These are phyloP conservation scores for Neolamprologus tretocephalus DNA, from an alignment of 2,113 vertebrate species.

Conservation along the genomic window DNA sequence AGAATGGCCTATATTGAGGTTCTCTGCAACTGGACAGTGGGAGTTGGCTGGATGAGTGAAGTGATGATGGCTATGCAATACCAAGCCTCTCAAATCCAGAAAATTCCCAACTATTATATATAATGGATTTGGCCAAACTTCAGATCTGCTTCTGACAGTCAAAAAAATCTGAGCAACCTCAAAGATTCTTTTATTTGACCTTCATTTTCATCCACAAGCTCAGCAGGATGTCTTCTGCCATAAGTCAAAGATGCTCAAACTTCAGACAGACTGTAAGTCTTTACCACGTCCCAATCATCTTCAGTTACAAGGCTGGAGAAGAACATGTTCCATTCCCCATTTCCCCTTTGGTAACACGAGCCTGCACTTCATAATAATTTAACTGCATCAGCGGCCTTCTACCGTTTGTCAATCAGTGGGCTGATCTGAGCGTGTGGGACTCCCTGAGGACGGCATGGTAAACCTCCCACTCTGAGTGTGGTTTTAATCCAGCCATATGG, in stretches of 20 bases:
- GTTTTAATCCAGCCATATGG: conserved; percentile 47
- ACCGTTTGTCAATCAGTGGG: conserved; percentile 52
- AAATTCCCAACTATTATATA: not conserved
- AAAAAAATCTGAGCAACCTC: not conserved
- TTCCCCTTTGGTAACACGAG: conserved; percentile 26
- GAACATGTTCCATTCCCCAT: conserved; percentile 41
- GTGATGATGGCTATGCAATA: not conserved
- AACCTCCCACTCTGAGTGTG: conserved; percentile 55
- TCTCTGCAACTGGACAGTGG: not conserved
- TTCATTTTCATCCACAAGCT: not conserved
- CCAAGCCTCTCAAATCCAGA: not conserved
- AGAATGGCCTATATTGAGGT: not conserved
- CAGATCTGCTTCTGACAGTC: not conserved
- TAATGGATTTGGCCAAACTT: not conserved
- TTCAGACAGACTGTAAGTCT: not conserved
- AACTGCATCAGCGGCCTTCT: conserved; percentile 31
- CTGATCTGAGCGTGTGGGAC: conserved; percentile 4
- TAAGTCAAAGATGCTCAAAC: not conserved
- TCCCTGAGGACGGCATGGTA: conserved; percentile 45
- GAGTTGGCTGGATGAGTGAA: conserved; percentile 8
- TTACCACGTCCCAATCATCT: not conserved
- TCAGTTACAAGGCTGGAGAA: conserved; percentile 6
- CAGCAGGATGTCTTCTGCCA: not conserved
- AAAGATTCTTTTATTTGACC: not conserved
- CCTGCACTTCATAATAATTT: conserved; percentile 33